Percentiles rank a stretch among this genome's conserved stretches.
phyloP scores from a whole-genome alignment of 2,113 vertebrate genomes.

The Donacobius atricapilla region DNA sequence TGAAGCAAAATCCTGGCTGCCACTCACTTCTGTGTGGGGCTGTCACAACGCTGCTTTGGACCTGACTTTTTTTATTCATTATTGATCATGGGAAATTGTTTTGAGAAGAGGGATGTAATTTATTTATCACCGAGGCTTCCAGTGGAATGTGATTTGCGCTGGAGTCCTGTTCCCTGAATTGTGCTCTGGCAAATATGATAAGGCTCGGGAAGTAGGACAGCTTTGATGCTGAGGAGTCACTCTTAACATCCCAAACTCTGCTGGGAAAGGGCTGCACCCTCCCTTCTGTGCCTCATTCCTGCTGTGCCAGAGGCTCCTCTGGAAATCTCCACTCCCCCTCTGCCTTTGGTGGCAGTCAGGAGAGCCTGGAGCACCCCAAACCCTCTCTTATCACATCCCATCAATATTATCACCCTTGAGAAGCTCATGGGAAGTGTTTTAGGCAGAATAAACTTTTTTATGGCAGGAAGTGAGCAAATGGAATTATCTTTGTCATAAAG shows the following conservation, averaged over 20 bases:
- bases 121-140: conserved; percentile 41
- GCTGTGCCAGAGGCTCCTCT: not conserved
- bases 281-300: not conserved
- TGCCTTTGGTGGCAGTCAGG: not conserved
- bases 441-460: not conserved
- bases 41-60: conserved; percentile 34
- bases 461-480: not conserved
- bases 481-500: not conserved
- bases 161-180: not conserved
- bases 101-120: conserved; percentile 36
- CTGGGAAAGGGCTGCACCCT: not conserved
- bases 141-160: not conserved
- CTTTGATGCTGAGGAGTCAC: conserved; percentile 45
- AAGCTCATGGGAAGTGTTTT: not conserved
- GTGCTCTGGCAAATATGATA: not conserved
- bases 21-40: not conserved
- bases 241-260: not conserved
- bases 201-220: conserved; percentile 43
- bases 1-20: conserved; percentile 2
- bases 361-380: not conserved
- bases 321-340: not conserved
- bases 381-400: not conserved
- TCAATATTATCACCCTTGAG: not conserved
- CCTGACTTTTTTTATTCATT: conserved; percentile 48
- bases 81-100: conserved; percentile 62